Percentiles rank a stretch among this genome's conserved stretches.
Evolutionary conservation across 2,797 vertebrate genomes (phyloP).

Genomic region (Spatula versicolor): DNA sequence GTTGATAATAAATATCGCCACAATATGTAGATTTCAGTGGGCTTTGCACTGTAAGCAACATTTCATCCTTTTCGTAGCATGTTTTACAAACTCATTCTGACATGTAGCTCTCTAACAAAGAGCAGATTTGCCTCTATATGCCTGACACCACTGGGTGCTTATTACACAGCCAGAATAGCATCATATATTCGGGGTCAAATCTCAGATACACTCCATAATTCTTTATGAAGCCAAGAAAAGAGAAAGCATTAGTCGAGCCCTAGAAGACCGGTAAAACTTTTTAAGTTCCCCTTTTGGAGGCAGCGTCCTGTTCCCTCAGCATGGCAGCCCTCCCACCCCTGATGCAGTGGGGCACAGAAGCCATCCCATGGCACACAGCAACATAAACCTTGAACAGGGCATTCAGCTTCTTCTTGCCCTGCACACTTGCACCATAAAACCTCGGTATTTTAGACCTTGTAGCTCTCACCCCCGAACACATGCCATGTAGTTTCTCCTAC

Average conservation of each 20-base stretch:
- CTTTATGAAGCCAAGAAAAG: background rate
- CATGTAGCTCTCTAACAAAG: constrained; percentile 13
- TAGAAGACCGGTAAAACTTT: background rate
- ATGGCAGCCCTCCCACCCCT: background rate
- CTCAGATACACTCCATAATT: background rate
- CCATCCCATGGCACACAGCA: background rate
- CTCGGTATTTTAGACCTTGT: background rate
- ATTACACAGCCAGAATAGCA: constrained; percentile 2
- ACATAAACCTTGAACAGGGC: background rate
- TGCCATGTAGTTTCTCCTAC: background rate
- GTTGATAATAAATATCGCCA: constrained; percentile 27
- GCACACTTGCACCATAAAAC: background rate
- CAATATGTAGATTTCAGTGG: constrained; percentile 19
- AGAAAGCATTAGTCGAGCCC: background rate
- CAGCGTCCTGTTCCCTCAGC: background rate
- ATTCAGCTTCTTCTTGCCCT: background rate
- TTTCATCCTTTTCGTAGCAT: background rate
- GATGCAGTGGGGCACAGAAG: background rate
- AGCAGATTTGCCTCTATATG: background rate
- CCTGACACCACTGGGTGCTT: background rate
- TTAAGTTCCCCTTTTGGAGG: background rate
- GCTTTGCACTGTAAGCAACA: constrained; percentile 34
- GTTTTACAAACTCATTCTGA: constrained; percentile 44
- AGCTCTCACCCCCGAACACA: background rate
- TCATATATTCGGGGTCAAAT: background rate